phyloP scores from a whole-genome alignment of 2,797 vertebrate species.

The Mormyrus proboscirostris region DNA sequence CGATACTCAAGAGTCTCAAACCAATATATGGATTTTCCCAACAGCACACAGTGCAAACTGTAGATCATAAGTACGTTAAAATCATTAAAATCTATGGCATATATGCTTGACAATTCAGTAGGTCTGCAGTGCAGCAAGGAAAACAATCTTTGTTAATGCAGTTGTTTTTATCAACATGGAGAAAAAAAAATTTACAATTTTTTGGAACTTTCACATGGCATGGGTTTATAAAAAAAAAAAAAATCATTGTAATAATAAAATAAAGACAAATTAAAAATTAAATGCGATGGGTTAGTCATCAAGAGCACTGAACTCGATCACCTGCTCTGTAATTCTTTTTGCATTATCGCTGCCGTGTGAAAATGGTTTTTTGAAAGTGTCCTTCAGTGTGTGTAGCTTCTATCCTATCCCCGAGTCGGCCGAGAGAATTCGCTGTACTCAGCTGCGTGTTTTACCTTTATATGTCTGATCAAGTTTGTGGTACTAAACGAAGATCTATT shows the following conservation, averaged over 20 bases:
- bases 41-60: not conserved
- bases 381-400: not conserved
- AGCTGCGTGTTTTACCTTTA: not conserved
- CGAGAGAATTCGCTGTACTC: not conserved
- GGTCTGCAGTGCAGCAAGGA: not conserved
- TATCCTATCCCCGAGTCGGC: not conserved
- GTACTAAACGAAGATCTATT: not conserved
- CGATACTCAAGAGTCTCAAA: not conserved
- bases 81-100: not conserved
- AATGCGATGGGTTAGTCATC: too few relatives aligned
- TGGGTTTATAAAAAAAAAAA: not conserved
- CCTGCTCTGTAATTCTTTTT: too few relatives aligned
- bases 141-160: too few relatives aligned
- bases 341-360: too few relatives aligned
- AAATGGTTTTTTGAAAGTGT: not conserved
- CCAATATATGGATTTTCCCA: not conserved
- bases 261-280: not conserved
- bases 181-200: not conserved
- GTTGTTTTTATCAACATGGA: not conserved
- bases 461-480: not conserved
- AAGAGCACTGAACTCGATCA: too few relatives aligned
- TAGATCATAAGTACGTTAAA: not conserved
- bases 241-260: not conserved
- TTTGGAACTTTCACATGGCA: not conserved
- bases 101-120: not conserved